Evolutionary conservation across 2,113 vertebrate genomes (phyloP), one percentile per base, ranked within the genome.

Genomic region (Grammomys dolichurus): DNA sequence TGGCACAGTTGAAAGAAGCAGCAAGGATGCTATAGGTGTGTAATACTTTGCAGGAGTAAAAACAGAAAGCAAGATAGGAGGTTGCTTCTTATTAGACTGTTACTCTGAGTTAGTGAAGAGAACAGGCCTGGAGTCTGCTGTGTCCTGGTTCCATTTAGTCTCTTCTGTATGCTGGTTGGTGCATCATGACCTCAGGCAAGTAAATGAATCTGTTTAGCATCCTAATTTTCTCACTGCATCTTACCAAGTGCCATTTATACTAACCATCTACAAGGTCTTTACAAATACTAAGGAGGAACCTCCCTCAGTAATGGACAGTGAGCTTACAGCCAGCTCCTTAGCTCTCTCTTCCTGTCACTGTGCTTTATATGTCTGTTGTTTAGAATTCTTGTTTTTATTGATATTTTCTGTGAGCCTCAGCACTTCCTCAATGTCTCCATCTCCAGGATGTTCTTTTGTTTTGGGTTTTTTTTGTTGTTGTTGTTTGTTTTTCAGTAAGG

Each of bases 341-440:
- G 78, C 43, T 76, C 54, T 75, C 69, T 80, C 58, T 63, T 65
- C 28, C 12, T 77, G 1, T 77, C 60, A 54, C 7, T 56, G 5
- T 70, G 9, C 10, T 72, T 80, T 16, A 26, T 78, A 58, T 16
- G 12, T 46, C 89, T 60, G 19, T 40, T 93, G 86, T 77, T 86
- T 78, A 56, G 88, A 76, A 72, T 84, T 87, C 9, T 76, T 51
- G 13, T 70, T 89, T 93, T 70, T 48, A 56, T 90, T 78, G 63
- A 56, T 93, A 76, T 91, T 97, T 77, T 96, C 69, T n/a, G 17
- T 5, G 75, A 67, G 51, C 40, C 43, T 89, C 33, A 28, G 19
- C 60, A 46, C 40, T 93, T 78, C 24, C 36, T 93, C 51, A 95
- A 87, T 90, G 84, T 85, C 69, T 46, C 10, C n/a, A 28, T 78